Base-by-base conservation (phyloP, 2,888 invertebrate genomes). In the Eristalinus aeneus region DNA sequence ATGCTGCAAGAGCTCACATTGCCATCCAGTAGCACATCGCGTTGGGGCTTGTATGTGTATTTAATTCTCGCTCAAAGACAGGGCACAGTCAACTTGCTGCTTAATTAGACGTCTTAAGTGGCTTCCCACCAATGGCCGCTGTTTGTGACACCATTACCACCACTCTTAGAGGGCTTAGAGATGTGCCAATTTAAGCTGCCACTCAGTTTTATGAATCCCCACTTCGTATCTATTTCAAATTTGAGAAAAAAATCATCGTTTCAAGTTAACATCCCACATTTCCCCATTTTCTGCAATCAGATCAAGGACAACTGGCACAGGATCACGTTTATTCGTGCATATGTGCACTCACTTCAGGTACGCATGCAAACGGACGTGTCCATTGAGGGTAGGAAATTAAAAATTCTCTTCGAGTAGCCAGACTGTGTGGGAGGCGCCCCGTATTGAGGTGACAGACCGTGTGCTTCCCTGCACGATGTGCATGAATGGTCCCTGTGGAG, bases 71-170 rank as follows among this genome's bases (percentile, higher is more conserved):
- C 31, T n/a, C 23, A n/a, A 12, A 3, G 64, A n/a, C 39, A 39
- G 2, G 6, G 23, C 27, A n/a, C 53, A 32, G 46, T 31, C 67
- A 60, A 60, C 32, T 31, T 75, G 75, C 39, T 65, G 60, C 60
- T 4, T 32, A 32, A 75, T 67, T 67, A 75, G 75, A 46, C 67
- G 67, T 67, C 75, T 67, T 67, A 64, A 60, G 60, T 67, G 67
- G 75, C 75, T 67, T 67, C n/a, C n/a, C n/a, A n/a, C n/a, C n/a
- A n/a, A n/a, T n/a, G n/a, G n/a, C n/a, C n/a, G n/a, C n/a, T n/a
- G n/a, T n/a, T n/a, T n/a, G n/a, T n/a, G n/a, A n/a, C n/a, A n/a
- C n/a, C n/a, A n/a, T n/a, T n/a, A n/a, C n/a, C n/a, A n/a, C n/a
- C n/a, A n/a, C n/a, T n/a, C n/a, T n/a, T n/a, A n/a, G n/a, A n/a